Conservation (phyloP, 2,888 invertebrate species). For the Ectemnius lituratus region DNA sequence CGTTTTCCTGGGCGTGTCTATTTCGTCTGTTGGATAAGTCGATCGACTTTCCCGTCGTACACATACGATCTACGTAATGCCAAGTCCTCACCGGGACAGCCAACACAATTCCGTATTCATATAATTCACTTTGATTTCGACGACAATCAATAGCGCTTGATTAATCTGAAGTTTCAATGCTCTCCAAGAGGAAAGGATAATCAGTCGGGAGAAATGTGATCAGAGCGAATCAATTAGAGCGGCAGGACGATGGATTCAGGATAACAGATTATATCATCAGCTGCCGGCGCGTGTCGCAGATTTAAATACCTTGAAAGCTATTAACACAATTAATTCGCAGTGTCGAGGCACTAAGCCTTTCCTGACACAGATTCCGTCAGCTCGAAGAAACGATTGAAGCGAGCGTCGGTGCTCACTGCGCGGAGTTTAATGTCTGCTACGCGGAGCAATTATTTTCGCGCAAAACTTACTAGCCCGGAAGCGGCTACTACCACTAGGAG, state of each 20-base stretch:
- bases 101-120: neutral
- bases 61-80: neutral
- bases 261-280: too few relatives aligned
- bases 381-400: neutral
- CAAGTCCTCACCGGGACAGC: neutral
- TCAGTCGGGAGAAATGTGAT: too few relatives aligned
- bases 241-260: too few relatives aligned
- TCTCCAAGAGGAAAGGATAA: too few relatives aligned
- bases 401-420: too few relatives aligned
- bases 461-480: constrained; percentile 2
- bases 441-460: constrained; percentile 1
- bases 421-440: too few relatives aligned
- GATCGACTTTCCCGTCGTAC: constrained; percentile 14
- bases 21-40: constrained; percentile 7
- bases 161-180: too few relatives aligned
- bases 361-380: neutral
- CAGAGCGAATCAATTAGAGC: too few relatives aligned
- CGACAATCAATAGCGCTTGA: neutral
- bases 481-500: neutral
- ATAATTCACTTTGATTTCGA: neutral
- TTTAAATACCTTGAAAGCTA: too few relatives aligned
- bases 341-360: neutral
- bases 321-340: too few relatives aligned
- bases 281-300: too few relatives aligned
- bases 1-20: constrained; percentile 27